phyloP scores from a whole-genome alignment of 1,140 invertebrate genomes.

The Diorhabda sublineata region DNA sequence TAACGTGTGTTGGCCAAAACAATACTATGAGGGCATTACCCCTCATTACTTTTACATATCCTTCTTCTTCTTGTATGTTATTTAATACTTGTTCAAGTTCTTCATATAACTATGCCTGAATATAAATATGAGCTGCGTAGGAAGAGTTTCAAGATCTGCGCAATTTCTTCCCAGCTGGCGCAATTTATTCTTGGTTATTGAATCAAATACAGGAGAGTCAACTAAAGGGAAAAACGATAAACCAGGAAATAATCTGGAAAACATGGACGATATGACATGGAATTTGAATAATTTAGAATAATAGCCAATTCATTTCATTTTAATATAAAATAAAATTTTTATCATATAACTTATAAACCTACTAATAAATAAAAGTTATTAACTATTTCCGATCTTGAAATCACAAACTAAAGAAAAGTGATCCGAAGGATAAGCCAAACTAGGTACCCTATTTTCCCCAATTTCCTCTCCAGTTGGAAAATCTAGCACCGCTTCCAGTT shows the following conservation, averaged over 20 bases:
- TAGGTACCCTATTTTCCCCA: slow-evolving; percentile 64
- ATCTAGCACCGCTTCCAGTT: slow-evolving; percentile 58
- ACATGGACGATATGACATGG: background rate
- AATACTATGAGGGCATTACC: no score
- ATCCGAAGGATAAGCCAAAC: slow-evolving; percentile 70
- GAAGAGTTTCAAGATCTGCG: background rate
- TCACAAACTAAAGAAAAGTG: slow-evolving; percentile 75
- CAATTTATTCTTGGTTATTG: background rate
- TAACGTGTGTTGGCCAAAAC: no score
- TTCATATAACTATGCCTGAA: no score
- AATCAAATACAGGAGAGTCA: background rate
- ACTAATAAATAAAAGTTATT: slow-evolving; percentile 5
- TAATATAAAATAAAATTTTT: background rate
- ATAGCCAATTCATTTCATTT: background rate
- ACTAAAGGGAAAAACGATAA: background rate
- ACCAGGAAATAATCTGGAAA: background rate
- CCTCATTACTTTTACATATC: no score
- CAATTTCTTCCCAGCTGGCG: background rate
- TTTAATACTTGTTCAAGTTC: no score
- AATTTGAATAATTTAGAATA: background rate
- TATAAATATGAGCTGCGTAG: background rate
- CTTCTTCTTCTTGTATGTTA: no score
- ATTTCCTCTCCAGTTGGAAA: slow-evolving; percentile 66
- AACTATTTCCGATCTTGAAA: slow-evolving; percentile 45
- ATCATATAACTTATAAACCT: background rate